phyloP scores from a whole-genome alignment of 2,888 invertebrate species.

The Philaethria dido region DNA sequence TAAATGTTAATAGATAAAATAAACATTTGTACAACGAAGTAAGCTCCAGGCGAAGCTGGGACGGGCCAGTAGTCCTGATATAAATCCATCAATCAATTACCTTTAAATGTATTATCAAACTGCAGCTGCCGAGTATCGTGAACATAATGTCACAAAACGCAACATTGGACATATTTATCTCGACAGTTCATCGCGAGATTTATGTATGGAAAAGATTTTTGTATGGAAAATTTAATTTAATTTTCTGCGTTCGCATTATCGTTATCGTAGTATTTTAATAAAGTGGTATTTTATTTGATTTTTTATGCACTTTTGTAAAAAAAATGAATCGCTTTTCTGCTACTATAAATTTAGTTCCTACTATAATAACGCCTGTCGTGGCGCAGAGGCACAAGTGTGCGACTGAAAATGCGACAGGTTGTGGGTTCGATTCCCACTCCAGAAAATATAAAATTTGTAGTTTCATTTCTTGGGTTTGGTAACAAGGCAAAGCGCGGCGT shows the following conservation, averaged over 20 bases:
- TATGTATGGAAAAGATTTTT: slow-evolving; percentile 36
- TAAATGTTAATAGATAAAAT: not conserved
- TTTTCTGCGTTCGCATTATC: slow-evolving; percentile 25
- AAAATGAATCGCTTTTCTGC: too few relatives aligned
- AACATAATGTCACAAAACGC: slow-evolving; percentile 33
- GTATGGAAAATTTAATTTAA: slow-evolving; percentile 37
- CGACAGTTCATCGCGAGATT: slow-evolving; percentile 39
- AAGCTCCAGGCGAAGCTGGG: not conserved
- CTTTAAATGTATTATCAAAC: slow-evolving; percentile 41
- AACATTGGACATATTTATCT: slow-evolving; percentile 40
- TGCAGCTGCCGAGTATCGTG: slow-evolving; percentile 32
- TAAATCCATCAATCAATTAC: slow-evolving; percentile 41
- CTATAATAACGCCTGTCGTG: too few relatives aligned
- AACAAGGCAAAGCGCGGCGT: too few relatives aligned
- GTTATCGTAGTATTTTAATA: not conserved
- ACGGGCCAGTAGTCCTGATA: not conserved
- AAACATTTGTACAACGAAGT: slow-evolving; percentile 5
- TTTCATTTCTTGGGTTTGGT: too few relatives aligned
- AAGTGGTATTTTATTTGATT: not conserved
- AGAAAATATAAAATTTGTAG: too few relatives aligned
- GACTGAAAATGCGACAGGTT: too few relatives aligned
- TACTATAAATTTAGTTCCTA: too few relatives aligned
- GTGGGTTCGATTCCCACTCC: too few relatives aligned
- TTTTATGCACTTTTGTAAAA: not conserved
- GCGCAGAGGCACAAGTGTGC: too few relatives aligned